A percentile compares a stretch with the other conserved stretches of the same genome.
phyloP scores from a whole-genome alignment of 2,797 vertebrate species.

The Tragopan temminckii region DNA sequence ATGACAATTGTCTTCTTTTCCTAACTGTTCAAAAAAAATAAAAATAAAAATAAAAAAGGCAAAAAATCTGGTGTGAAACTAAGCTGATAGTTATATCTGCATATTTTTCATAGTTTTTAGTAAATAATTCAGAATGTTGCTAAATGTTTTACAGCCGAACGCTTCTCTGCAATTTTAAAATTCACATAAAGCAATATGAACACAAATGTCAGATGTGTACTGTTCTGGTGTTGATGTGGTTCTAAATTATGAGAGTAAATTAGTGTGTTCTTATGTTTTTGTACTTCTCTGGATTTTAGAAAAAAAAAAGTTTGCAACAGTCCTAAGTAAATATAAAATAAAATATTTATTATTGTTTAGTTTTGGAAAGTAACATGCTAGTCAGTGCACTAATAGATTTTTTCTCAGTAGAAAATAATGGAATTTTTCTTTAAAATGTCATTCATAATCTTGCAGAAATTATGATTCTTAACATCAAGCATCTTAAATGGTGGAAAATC shows the following conservation, averaged over 20 bases:
- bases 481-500: not conserved
- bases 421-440: not conserved
- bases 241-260: not conserved
- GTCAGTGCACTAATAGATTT: not conserved
- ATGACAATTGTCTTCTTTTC: slow-evolving; percentile 81
- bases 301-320: not conserved
- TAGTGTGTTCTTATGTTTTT: not conserved
- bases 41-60: slow-evolving; percentile 7
- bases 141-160: not conserved
- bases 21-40: slow-evolving; percentile 77
- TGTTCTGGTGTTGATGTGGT: not conserved
- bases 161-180: not conserved
- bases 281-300: not conserved
- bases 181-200: not conserved
- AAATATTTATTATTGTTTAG: not conserved
- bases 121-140: not conserved
- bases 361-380: not conserved
- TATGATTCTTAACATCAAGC: not conserved
- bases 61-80: not conserved
- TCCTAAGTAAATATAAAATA: not conserved
- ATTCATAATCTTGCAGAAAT: not conserved
- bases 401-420: not conserved
- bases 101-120: not conserved
- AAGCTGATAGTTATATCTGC: not conserved
- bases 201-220: not conserved